Conservation (phyloP, 1,140 invertebrate species). For the Sinella curviseta region DNA sequence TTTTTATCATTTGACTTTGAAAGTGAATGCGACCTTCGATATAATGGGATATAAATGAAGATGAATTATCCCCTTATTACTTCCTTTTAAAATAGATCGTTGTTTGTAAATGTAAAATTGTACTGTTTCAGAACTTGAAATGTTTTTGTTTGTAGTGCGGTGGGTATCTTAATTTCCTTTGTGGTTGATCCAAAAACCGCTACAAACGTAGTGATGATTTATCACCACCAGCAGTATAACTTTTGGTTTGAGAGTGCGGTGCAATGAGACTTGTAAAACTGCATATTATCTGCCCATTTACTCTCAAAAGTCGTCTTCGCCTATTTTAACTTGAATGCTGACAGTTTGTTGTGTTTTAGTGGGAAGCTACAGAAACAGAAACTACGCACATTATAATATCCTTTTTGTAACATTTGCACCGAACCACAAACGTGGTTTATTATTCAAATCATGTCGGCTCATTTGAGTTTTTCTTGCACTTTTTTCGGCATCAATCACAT, state of each 20-base stretch:
- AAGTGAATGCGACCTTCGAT: too few species aligned
- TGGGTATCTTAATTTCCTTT: constrained; percentile 8
- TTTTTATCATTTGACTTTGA: too few species aligned
- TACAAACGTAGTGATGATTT: not conserved
- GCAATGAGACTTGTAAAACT: not conserved
- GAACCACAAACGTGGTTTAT: not conserved
- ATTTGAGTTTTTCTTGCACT: not conserved
- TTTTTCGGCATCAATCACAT: constrained; percentile 4
- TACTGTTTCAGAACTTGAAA: too few species aligned
- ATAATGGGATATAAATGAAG: too few species aligned
- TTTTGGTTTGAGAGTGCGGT: not conserved
- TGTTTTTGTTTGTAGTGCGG: too few species aligned
- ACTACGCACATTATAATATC: not conserved
- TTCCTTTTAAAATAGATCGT: too few species aligned
- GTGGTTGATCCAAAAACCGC: not conserved
- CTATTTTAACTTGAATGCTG: constrained; percentile 18
- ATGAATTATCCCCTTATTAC: too few species aligned
- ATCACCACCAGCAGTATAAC: not conserved
- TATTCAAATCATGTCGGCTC: constrained; percentile 19
- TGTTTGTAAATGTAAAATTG: too few species aligned
- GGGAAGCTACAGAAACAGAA: not conserved
- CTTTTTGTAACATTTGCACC: not conserved
- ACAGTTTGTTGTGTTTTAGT: constrained; percentile 13
- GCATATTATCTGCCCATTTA: not conserved
- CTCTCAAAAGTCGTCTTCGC: not conserved